Percentiles rank a stretch among this genome's conserved stretches.
These are phyloP conservation scores for Epinotia demarniana DNA, from an alignment of 2,888 invertebrate genomes.

Conservation along the genomic window DNA sequence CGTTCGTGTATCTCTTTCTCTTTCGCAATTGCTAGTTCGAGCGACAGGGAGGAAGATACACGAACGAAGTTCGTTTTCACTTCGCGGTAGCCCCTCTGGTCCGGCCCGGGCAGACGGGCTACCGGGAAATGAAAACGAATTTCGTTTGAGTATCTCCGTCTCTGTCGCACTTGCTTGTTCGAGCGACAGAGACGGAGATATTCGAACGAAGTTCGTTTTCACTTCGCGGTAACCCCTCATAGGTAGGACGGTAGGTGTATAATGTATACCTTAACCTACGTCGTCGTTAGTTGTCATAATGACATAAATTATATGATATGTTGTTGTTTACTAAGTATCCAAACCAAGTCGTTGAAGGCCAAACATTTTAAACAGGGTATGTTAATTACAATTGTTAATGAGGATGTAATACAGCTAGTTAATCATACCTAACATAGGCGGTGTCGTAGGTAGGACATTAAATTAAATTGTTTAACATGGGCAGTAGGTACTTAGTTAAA, in stretches of 20 bases:
- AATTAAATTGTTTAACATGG: conserved; percentile 16
- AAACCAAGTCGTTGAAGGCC: conserved; percentile 60
- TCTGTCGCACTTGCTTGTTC: too few relatives aligned
- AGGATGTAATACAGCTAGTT: conserved; percentile 69
- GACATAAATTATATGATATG: conserved; percentile 5
- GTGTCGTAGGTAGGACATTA: conserved; percentile 55
- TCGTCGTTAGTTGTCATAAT: conserved; percentile 15
- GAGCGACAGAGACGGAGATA: too few relatives aligned
- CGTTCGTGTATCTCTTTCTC: too few relatives aligned
- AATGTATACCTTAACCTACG: background rate
- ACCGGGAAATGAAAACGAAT: too few relatives aligned
- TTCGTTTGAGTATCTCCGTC: too few relatives aligned
- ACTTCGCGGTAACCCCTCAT: too few relatives aligned
- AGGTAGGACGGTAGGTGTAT: background rate
- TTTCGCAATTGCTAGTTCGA: too few relatives aligned
- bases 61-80: too few relatives aligned
- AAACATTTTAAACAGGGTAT: conserved; percentile 62
- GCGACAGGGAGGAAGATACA: too few relatives aligned
- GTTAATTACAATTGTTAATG: conserved; percentile 73
- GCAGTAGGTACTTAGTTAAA: background rate
- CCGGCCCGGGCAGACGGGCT: background rate
- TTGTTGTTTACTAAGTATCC: conserved; percentile 58
- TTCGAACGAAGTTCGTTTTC: too few relatives aligned
- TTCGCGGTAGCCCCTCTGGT: too few relatives aligned
- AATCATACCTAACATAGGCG: conserved; percentile 54